phyloP scores from a whole-genome alignment of 2,797 vertebrate genomes.

The Lerista edwardsae region DNA sequence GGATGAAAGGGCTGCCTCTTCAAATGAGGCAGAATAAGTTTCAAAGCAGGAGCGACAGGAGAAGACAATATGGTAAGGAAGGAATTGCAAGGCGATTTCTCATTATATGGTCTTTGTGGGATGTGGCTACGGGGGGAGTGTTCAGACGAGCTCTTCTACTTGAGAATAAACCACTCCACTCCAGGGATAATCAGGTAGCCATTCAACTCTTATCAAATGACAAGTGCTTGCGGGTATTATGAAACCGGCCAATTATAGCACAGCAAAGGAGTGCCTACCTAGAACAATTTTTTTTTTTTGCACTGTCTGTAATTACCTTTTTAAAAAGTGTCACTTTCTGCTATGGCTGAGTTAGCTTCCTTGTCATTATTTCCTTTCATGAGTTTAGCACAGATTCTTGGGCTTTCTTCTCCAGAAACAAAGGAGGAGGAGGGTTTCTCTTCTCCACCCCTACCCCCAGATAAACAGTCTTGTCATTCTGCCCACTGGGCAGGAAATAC shows the following conservation, averaged over 20 bases:
- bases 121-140: too few relatives aligned
- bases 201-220: neutral
- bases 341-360: constrained; percentile 9
- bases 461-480: constrained; percentile 34
- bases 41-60: too few relatives aligned
- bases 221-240: neutral
- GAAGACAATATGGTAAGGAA: too few relatives aligned
- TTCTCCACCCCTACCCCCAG: neutral
- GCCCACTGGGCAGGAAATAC: constrained; percentile 25
- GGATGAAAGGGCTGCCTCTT: too few relatives aligned
- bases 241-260: neutral
- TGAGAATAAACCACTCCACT: neutral
- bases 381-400: constrained; percentile 61
- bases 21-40: too few relatives aligned
- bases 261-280: neutral
- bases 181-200: neutral
- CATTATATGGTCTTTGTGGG: too few relatives aligned
- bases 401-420: constrained; percentile 19
- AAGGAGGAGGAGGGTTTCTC: neutral
- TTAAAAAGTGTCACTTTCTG: neutral
- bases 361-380: constrained; percentile 39
- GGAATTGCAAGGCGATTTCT: too few relatives aligned
- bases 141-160: too few relatives aligned
- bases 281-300: neutral
- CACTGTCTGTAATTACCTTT: neutral